Conservation (phyloP, 2,888 invertebrate species). For the Caenorhabditis japonica region DNA sequence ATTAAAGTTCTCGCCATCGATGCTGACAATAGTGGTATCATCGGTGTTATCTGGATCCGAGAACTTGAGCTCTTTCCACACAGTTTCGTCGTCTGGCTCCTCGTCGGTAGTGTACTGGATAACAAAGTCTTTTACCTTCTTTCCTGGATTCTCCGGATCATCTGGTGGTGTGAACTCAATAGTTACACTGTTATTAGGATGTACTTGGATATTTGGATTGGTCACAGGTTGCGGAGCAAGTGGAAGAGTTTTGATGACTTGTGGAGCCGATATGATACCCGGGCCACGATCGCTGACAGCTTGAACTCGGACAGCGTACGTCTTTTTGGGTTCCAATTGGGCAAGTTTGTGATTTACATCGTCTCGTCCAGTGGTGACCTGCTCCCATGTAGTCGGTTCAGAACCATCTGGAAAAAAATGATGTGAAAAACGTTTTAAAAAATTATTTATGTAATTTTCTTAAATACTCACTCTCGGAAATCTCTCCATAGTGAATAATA, state of each 20-base stretch:
- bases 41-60: conserved; percentile 67
- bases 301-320: conserved; percentile 72
- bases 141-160: conserved; percentile 73
- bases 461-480: conserved; percentile 63
- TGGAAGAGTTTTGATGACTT: conserved; percentile 70
- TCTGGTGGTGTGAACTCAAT: conserved; percentile 67
- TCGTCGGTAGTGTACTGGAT: conserved; percentile 75
- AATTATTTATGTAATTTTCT: no score
- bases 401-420: conserved; percentile 51
- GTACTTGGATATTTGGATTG: conserved; percentile 62
- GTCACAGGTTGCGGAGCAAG: conserved; percentile 57
- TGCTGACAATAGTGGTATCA: conserved; percentile 57
- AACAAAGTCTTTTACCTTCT: conserved; percentile 71
- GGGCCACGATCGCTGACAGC: conserved; percentile 75
- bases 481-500: conserved; percentile 73
- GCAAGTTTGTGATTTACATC: conserved; percentile 67
- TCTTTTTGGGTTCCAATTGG: conserved; percentile 71
- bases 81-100: conserved; percentile 69
- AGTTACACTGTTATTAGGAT: conserved; percentile 73
- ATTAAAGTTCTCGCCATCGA: conserved; percentile 76
- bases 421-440: no score
- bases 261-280: conserved; percentile 72
- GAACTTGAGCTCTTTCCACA: conserved; percentile 74
- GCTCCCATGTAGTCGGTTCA: conserved; percentile 72
- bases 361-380: conserved; percentile 63